phyloP scores from a whole-genome alignment of 2,113 vertebrate genomes.

The Alligator mississippiensis region DNA sequence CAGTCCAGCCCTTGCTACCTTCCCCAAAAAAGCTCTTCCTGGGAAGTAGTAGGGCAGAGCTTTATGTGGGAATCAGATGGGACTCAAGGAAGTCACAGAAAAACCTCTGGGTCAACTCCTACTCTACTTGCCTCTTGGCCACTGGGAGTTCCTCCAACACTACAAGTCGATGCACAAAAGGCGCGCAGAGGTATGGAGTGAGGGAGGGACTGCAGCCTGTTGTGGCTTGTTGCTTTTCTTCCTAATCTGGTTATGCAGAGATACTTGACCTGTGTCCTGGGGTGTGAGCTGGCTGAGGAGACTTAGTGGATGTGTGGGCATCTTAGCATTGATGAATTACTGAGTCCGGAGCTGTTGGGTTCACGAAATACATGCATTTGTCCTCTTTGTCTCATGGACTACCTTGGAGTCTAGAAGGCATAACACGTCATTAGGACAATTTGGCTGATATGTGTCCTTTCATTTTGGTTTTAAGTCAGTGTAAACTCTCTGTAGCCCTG shows the following conservation, averaged over 20 bases:
- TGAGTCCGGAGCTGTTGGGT: neutral
- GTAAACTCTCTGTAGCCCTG: conserved; percentile 47
- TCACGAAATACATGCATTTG: conserved; percentile 51
- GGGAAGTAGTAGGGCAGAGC: neutral
- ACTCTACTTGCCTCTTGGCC: neutral
- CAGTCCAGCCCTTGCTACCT: neutral
- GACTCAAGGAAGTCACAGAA: neutral
- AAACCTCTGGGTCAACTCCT: neutral
- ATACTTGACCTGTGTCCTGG: neutral
- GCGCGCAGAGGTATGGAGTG: neutral
- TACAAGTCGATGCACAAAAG: neutral
- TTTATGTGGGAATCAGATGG: too few species aligned
- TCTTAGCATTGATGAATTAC: conserved; percentile 29
- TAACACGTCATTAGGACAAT: conserved; percentile 47
- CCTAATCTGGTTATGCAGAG: neutral
- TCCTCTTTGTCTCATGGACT: conserved; percentile 38
- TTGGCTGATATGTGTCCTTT: conserved; percentile 51
- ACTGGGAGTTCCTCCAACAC: neutral
- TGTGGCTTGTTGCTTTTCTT: neutral
- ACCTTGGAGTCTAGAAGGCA: conserved; percentile 47
- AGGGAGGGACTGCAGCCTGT: neutral
- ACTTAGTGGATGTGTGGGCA: neutral
- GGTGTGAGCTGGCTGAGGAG: neutral
- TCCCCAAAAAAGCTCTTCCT: neutral
- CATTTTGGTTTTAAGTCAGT: conserved; percentile 55